Base-by-base conservation (phyloP, 2,888 invertebrate species). In the Dusona sp. region DNA sequence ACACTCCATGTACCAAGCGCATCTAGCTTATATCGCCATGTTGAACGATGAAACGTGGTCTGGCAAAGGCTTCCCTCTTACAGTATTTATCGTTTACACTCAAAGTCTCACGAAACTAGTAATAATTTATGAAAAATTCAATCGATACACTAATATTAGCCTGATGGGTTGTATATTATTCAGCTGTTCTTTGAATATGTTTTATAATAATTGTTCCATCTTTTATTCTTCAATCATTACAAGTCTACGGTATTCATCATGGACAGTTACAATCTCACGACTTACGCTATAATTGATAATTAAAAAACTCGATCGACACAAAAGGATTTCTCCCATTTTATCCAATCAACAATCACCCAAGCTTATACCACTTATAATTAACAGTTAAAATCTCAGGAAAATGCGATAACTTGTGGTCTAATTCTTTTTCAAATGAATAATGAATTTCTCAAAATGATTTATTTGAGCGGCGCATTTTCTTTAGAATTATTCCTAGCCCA, bases 1-100 rank as follows among this genome's bases (percentile, higher is more conserved):
- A 22, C 64, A 48, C 42, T 13, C 68, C 29, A 36, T 79, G 22
- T 70, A 45, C 65, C 54, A 72, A 72, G 16, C 70, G 45, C n/a
- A 57, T 61, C 48, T 29, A 29, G 42, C 70, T 70, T 72, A 72
- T 75, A 67, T 68, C 68, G 61, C 36, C 54, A 75, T 75, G 74
- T 61, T 75, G 57, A 75, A 82, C 82, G 75, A 75, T 54, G 57
- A n/a, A 68, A 68, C 82, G 45, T 65, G 73, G 38, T 29, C 79
- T 67, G 70, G 45, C 51, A 54, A 11, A 29, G 45, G 42, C 22
- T 77, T 77, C 22, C 33, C 25, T 79, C 70, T 67, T 67, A 45
- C 79, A 33, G 9, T 4, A 38, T 70, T 61, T 61, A 61, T 79
- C 79, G 79, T n/a, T 45, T 22, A 42, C 38, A n/a, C 13, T 72